Percentiles rank a stretch among this genome's conserved stretches.
Conservation (phyloP, 2,113 vertebrate genomes). For the Xenopus borealis region DNA sequence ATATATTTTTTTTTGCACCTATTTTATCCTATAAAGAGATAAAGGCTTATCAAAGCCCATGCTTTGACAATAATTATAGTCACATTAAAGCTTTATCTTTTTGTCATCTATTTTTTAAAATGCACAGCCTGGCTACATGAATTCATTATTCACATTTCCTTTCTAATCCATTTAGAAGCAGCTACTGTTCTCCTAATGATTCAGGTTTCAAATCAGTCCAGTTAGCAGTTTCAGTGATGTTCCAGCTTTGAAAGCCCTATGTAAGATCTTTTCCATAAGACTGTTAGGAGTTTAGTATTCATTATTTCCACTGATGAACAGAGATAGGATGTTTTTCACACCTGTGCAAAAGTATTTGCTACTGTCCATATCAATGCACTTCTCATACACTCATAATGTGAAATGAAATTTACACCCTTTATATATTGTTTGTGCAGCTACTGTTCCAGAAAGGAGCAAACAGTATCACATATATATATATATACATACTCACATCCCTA, state of each 20-base stretch:
- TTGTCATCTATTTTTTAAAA: slow-evolving; percentile 29
- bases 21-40: slow-evolving; percentile 38
- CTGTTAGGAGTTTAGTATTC: slow-evolving; percentile 20
- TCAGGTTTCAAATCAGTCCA: slow-evolving; percentile 40
- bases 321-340: slow-evolving; percentile 14
- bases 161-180: slow-evolving; percentile 33
- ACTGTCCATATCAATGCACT: background rate
- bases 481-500: too few relatives aligned
- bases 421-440: background rate
- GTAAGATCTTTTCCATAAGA: slow-evolving; percentile 38
- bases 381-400: background rate
- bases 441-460: background rate
- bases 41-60: slow-evolving; percentile 31
- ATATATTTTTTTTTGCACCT: slow-evolving; percentile 16
- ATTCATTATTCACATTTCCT: slow-evolving; percentile 18
- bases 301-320: slow-evolving; percentile 29
- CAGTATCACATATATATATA: too few relatives aligned
- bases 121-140: slow-evolving; percentile 21
- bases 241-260: slow-evolving; percentile 27
- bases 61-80: slow-evolving; percentile 25
- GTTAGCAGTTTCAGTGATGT: slow-evolving; percentile 35
- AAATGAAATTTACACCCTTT: background rate
- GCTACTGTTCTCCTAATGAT: slow-evolving; percentile 39
- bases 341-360: slow-evolving; percentile 4
- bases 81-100: slow-evolving; percentile 33